Percentiles rank a stretch among this genome's conserved stretches.
phyloP scores from a whole-genome alignment of 2,113 vertebrate genomes.

The Cyrtonyx montezumae region DNA sequence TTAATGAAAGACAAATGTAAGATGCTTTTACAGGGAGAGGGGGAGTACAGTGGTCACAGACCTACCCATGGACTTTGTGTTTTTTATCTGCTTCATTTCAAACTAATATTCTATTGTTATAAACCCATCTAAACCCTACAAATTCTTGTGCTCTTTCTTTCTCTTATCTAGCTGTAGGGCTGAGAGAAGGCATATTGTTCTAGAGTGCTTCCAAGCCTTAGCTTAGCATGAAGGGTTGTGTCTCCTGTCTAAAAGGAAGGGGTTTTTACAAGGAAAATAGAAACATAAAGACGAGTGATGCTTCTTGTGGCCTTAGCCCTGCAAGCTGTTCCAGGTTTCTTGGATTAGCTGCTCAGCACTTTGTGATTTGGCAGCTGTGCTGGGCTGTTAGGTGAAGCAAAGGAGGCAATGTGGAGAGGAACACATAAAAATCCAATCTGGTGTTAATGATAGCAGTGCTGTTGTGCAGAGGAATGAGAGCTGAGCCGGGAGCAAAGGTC shows the following conservation, averaged over 20 bases:
- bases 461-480: not conserved
- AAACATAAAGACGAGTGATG: too few relatives aligned
- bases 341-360: not conserved
- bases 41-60: too few relatives aligned
- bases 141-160: not conserved
- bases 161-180: not conserved
- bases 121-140: not conserved
- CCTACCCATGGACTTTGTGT: not conserved
- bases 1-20: fast-evolving
- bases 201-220: not conserved
- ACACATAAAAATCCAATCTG: not conserved
- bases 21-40: not conserved
- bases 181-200: too few relatives aligned
- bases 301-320: not conserved
- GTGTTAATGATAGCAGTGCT: not conserved
- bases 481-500: not conserved
- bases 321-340: not conserved
- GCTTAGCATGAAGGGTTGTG: fast-evolving
- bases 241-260: not conserved
- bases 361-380: not conserved
- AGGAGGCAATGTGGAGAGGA: not conserved
- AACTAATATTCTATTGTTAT: fast-evolving
- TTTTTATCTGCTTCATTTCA: not conserved
- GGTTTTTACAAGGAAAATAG: not conserved
- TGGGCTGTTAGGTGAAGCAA: not conserved